Base-by-base conservation (phyloP, 2,113 vertebrate species). In the Colistium nudipinnis region DNA sequence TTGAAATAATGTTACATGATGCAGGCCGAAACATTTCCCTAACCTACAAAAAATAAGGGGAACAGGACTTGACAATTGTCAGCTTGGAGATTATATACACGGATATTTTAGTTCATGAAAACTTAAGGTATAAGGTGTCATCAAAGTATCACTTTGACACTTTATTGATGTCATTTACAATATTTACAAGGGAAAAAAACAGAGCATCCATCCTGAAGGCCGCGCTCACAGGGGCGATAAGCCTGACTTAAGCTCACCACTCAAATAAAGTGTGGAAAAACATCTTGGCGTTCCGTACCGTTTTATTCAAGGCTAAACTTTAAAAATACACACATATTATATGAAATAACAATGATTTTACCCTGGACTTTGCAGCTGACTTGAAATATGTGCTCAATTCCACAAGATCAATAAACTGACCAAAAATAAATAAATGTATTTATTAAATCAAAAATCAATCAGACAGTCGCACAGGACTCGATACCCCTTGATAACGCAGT, bases 1-100 rank as follows among this genome's bases (percentile, higher is more conserved):
- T 59, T 71, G 61, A 48, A 73, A 65, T 36, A 52, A 62, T n/a
- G n/a, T n/a, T n/a, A 76, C 62, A 38, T 81, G 55, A 81, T 47
- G 27, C 52, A 69, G 31, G 56, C 7, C 52, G 68, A 49, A 41
- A 24, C 38, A 47, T 68, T 72, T 54, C 33, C 39, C 57, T 51
- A 20, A 56, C 62, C 51, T 52, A 30, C 28, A 62, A n/a, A 44
- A 56, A 25, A 36, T 68, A 24, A 73, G 13, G 45, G 28, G 35
- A 45, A n/a, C 28, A 60, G 5, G 62, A 38, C 53, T 44, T 65
- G 47, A 74, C 14, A 66, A 41, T 7, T 70, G 27, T 43, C 49
- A 52, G 27, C n/a, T 49, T 47, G 12, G 14, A 52, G 17, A 57
- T 39, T n/a, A n/a, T n/a, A n/a, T n/a, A n/a, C n/a, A n/a, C n/a